Percentiles rank a stretch among this genome's conserved stretches.
phyloP scores from a whole-genome alignment of 2,888 invertebrate species.

The Himalopsyche tibetana region DNA sequence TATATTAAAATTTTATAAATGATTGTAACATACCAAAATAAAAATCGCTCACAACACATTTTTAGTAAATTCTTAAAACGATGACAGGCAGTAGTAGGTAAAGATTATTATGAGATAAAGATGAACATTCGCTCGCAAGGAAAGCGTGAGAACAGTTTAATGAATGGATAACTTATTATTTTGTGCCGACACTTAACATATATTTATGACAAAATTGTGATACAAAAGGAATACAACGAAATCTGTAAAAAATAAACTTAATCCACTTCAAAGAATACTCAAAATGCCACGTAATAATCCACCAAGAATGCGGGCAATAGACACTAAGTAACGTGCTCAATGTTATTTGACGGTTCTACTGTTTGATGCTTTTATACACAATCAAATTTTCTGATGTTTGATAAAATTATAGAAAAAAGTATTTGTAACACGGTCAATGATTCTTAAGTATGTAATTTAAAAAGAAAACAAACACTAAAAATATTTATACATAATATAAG shows the following conservation, averaged over 20 bases:
- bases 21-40: slow-evolving; percentile 44
- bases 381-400: neutral
- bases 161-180: neutral
- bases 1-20: slow-evolving; percentile 14
- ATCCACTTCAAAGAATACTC: neutral
- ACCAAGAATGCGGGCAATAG: neutral
- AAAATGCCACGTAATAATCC: neutral
- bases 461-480: neutral
- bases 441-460: neutral
- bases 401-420: neutral
- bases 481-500: slow-evolving; percentile 40
- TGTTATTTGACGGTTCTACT: neutral
- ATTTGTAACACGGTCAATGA: neutral
- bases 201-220: neutral
- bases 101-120: neutral
- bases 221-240: slow-evolving; percentile 67
- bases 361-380: neutral
- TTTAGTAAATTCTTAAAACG: slow-evolving; percentile 46
- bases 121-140: neutral
- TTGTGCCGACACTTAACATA: neutral
- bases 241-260: slow-evolving; percentile 47
- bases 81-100: slow-evolving; percentile 1
- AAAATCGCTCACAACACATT: slow-evolving; percentile 53
- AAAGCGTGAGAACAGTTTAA: slow-evolving; percentile 53
- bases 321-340: neutral